Conservation (phyloP, 37 sponge, comb jelly and placozoan species). For the Aphrocallistes beatrix region DNA sequence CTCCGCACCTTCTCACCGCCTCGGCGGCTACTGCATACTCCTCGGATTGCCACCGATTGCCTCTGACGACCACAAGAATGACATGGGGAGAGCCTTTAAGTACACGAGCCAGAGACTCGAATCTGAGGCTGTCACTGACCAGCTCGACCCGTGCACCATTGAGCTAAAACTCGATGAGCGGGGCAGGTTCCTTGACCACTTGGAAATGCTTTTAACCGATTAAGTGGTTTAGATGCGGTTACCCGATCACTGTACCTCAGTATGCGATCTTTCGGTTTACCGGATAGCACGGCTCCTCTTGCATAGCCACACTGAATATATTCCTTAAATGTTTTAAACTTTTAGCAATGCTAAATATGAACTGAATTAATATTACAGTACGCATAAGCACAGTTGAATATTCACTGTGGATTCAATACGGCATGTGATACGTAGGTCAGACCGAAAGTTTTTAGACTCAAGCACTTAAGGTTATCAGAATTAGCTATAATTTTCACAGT, state of each 20-base stretch:
- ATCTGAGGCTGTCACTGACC: neutral
- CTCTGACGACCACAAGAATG: neutral
- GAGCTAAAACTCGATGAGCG: neutral
- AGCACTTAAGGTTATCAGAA: too few relatives aligned
- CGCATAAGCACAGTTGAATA: too few relatives aligned
- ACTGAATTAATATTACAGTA: neutral
- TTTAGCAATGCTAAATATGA: conserved; percentile 5
- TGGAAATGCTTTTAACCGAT: neutral
- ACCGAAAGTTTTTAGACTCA: too few relatives aligned
- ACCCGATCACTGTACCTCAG: too few relatives aligned
- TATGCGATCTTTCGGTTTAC: too few relatives aligned
- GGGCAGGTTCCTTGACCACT: neutral
- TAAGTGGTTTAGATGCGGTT: neutral
- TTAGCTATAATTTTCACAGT: too few relatives aligned
- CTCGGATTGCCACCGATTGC: neutral
- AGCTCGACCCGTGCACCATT: neutral
- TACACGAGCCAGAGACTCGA: neutral
- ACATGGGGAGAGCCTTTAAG: neutral
- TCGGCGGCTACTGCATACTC: neutral
- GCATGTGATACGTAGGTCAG: too few relatives aligned
- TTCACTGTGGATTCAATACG: too few relatives aligned
- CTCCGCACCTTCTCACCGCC: neutral
- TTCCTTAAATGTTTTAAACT: too few relatives aligned
- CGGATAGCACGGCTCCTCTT: too few relatives aligned
- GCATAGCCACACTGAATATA: too few relatives aligned